Conservation (phyloP, 1,140 invertebrate genomes). For the Drosophila nannoptera region DNA sequence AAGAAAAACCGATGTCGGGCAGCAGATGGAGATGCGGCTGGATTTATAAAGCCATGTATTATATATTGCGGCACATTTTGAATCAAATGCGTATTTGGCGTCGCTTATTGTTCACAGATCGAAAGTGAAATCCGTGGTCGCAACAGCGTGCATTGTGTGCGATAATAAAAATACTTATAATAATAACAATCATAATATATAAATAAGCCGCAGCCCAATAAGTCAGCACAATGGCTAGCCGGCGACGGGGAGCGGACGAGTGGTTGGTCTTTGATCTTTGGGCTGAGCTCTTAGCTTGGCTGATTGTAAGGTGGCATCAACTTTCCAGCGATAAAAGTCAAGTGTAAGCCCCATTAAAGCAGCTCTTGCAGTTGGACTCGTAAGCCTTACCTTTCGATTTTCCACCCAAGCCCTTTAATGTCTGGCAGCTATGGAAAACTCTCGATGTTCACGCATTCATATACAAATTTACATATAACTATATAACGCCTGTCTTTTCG, state of each 20-base stretch:
- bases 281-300: slow-evolving; percentile 13
- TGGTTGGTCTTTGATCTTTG: neutral
- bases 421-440: neutral
- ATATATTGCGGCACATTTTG: slow-evolving; percentile 50
- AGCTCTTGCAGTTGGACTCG: slow-evolving; percentile 10
- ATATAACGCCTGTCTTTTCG: too few relatives aligned
- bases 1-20: slow-evolving; percentile 51
- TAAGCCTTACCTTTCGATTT: slow-evolving; percentile 29
- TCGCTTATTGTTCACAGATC: slow-evolving; percentile 32
- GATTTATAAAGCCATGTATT: neutral
- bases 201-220: slow-evolving; percentile 60
- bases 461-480: too few relatives aligned
- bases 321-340: slow-evolving; percentile 44
- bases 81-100: slow-evolving; percentile 50
- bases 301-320: slow-evolving; percentile 29
- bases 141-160: slow-evolving; percentile 33
- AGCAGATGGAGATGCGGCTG: slow-evolving; percentile 48
- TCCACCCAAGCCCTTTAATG: slow-evolving; percentile 3
- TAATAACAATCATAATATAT: slow-evolving; percentile 47
- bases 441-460: neutral
- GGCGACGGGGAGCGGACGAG: neutral
- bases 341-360: slow-evolving; percentile 26
- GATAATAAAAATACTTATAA: slow-evolving; percentile 17
- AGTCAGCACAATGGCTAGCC: slow-evolving; percentile 53
- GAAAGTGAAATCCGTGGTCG: slow-evolving; percentile 61